Conservation (phyloP, 1,140 invertebrate genomes). For the Drosophila simulans region DNA sequence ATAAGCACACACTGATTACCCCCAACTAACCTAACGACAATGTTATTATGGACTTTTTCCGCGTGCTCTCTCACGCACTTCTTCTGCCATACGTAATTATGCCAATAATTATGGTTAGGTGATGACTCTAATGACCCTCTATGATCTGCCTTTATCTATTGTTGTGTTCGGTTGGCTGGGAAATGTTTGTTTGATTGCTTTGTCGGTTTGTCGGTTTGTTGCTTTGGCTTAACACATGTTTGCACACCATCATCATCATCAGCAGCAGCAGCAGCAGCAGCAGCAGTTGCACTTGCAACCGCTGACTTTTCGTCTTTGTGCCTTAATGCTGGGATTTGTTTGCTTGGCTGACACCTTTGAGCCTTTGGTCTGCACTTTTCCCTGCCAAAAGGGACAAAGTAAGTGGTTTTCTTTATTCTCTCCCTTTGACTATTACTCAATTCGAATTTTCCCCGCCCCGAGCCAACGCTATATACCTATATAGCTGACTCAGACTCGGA, state of each 20-base stretch:
- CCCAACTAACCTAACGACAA: slow-evolving; percentile 59
- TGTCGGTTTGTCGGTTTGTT: slow-evolving; percentile 44
- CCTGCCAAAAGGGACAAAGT: slow-evolving; percentile 64
- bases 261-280: slow-evolving; percentile 26
- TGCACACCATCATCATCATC: slow-evolving; percentile 43
- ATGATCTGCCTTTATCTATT: slow-evolving; percentile 53
- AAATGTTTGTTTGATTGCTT: slow-evolving; percentile 59
- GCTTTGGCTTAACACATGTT: slow-evolving; percentile 73
- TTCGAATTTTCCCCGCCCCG: slow-evolving; percentile 23
- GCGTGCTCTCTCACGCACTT: slow-evolving; percentile 26
- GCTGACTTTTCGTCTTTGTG: slow-evolving; percentile 56
- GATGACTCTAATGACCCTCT: slow-evolving; percentile 63
- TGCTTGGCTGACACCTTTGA: slow-evolving; percentile 73
- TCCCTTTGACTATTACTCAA: slow-evolving; percentile 54
- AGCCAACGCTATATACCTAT: background rate
- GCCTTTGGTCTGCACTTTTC: slow-evolving; percentile 32
- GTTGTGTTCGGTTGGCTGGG: slow-evolving; percentile 57
- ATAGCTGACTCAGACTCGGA: slow-evolving; percentile 37
- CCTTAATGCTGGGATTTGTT: slow-evolving; percentile 60
- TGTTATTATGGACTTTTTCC: slow-evolving; percentile 55
- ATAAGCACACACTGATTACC: slow-evolving; percentile 61
- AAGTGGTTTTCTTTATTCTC: slow-evolving; percentile 46
- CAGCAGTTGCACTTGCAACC: slow-evolving; percentile 25
- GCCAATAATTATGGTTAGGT: slow-evolving; percentile 68
- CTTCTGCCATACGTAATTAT: slow-evolving; percentile 50